Evolutionary conservation across 2,888 invertebrate species (phyloP), one percentile per base, ranked within the genome.

Genomic region (Dolichopus griseipennis): DNA sequence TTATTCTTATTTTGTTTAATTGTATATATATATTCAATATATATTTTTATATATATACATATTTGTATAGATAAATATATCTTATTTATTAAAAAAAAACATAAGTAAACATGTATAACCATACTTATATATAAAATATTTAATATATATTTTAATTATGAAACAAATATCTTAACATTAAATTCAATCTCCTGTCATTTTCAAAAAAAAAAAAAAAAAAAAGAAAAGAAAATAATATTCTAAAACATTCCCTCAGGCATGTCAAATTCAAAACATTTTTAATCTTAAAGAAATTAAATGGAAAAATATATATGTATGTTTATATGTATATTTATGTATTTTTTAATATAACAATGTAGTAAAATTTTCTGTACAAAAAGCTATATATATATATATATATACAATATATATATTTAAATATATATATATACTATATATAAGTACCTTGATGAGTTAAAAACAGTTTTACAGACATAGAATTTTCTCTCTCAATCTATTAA

Each of bases 141-240:
- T 12, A 52, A 18, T 18, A 52, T 52, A 18, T 6, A 12, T 52
- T 52, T 52, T 52, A 52, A 15, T 52, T 52, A 52, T 52, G 15
- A 18, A 52, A 52, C 52, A 52, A 52, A 52, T 52, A 52, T 52
- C 52, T 6, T 52, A 12, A 52, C 15, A 52, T 52, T 18, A 52
- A 52, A 52, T 52, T 52, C 52, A 52, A 52, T 52, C 52, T 52
- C 52, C 52, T 52, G 18, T 52, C 52, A 52, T 52, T 52, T 52
- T 52, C 52, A n/a, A 52, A 52, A 52, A 27, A 27, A 27, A 27
- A 27, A 27, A 27, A 27, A 27, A 27, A 27, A 27, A 27, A 27
- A 27, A 27, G 3, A 27, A 27, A 27, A 2, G 27, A 27, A 27
- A 27, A 27, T 27, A 27, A 10, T 12, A 18, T 52, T 52, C 52